Evolutionary conservation across 2,797 vertebrate genomes (phyloP), one percentile per base, ranked within the genome.

Genomic region (Pseudochirops corinnae): DNA sequence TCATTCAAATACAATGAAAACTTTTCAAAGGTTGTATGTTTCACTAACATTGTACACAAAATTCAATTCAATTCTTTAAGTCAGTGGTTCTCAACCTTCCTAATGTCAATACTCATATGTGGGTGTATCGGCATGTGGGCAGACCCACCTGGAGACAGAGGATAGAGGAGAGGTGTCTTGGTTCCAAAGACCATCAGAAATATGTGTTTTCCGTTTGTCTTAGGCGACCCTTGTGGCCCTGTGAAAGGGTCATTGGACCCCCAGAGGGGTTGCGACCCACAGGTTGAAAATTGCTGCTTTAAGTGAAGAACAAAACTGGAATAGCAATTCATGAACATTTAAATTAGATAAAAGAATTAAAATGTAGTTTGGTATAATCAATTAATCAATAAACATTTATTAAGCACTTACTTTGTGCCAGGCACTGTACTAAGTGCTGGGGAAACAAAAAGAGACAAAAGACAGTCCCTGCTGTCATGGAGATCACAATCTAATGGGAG

Each of bases 21-120:
- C 62, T 94, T 95, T 52, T 82, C 46, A 60, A 53, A 92, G 94
- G 4, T 7, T 94, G n/a, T 50, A 5, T 91, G 53, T 93, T 93
- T 94, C 52, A 24, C 26, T 90, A 94, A 91, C 10, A 57, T 11
- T 93, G 2, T 12, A 92, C 12, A 92, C 87, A 31, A 94, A 92
- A 90, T 90, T 56, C 91, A 90, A 52, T 74, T 39, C 94, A 91
- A 92, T 67, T 55, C 74, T 90, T 90, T 95, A 52, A 52, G 52
- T 4, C 52, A 52, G 52, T 52, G 52, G 52, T 52, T 52, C 52
- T 52, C 5, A 52, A 52, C 52, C 52, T 52, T 52, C 52, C 52
- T 52, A 52, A 52, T 52, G 52, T 52, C 52, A 52, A 52, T 52
- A 52, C 52, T 52, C 52, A 6, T 52, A 52, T 52, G 52, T 52